These are phyloP conservation scores for Ophiodon elongatus DNA, from an alignment of 2,113 vertebrate genomes.

Conservation along the genomic window DNA sequence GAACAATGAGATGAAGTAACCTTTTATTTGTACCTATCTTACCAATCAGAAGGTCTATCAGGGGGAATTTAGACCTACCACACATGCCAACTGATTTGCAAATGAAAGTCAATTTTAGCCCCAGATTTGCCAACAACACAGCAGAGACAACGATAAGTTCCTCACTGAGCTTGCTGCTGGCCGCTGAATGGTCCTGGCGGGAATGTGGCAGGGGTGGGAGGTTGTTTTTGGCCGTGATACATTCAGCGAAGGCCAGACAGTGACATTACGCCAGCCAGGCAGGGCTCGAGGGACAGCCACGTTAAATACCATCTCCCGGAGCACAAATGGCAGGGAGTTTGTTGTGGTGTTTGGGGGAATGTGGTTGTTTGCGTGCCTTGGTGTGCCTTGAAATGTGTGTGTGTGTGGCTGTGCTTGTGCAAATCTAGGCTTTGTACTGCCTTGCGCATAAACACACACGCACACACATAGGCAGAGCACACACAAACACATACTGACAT, in stretches of 20 bases:
- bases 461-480: neutral
- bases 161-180: conserved; percentile 38
- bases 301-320: conserved; percentile 81
- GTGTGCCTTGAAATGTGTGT: conserved; percentile 35
- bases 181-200: conserved; percentile 52
- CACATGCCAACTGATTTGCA: conserved; percentile 14
- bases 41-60: neutral
- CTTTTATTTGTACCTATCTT: neutral
- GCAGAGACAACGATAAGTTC: conserved; percentile 43
- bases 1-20: neutral
- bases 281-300: conserved; percentile 57
- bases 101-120: conserved; percentile 34
- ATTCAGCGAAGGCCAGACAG: conserved; percentile 75
- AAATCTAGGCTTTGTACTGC: conserved; percentile 23
- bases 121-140: conserved; percentile 13
- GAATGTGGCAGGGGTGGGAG: conserved; percentile 43
- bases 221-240: conserved; percentile 69
- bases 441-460: conserved; percentile 7
- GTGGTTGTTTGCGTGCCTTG: conserved; percentile 42
- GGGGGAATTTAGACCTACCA: neutral
- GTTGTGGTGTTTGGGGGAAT: conserved; percentile 49
- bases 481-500: conserved; percentile 7
- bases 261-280: conserved; percentile 75
- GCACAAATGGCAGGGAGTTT: conserved; percentile 72
- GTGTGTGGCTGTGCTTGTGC: conserved; percentile 13